phyloP scores from a whole-genome alignment of 30 jellyfish, hydroid and myxozoan species.

The Chrysaora quinquecirrha region DNA sequence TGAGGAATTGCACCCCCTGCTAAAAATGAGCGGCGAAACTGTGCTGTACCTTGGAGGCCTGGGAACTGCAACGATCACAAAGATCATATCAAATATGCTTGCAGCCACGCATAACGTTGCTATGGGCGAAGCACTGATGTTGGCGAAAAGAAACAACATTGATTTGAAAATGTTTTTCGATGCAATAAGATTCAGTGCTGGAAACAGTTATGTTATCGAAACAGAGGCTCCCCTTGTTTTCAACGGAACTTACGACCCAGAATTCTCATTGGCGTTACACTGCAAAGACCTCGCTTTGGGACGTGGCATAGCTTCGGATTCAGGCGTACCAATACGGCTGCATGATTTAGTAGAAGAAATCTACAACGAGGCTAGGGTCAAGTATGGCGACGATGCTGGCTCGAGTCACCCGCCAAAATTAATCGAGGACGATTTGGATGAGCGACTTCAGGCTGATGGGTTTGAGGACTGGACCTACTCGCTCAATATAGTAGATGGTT shows the following conservation, averaged over 20 bases:
- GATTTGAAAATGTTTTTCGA: slow-evolving; percentile 57
- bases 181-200: slow-evolving; percentile 61
- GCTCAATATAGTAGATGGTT: slow-evolving; percentile 35
- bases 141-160: slow-evolving; percentile 58
- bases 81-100: slow-evolving; percentile 60
- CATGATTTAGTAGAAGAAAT: slow-evolving; percentile 59
- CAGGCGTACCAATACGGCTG: slow-evolving; percentile 56
- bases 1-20: slow-evolving; percentile 40
- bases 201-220: slow-evolving; percentile 68
- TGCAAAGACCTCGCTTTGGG: slow-evolving; percentile 72
- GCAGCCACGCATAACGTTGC: slow-evolving; percentile 60
- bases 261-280: slow-evolving; percentile 59
- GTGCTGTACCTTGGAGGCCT: slow-evolving; percentile 69
- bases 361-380: slow-evolving; percentile 48
- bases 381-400: slow-evolving; percentile 58
- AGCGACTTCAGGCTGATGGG: slow-evolving; percentile 39
- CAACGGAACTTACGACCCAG: slow-evolving; percentile 64
- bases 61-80: slow-evolving; percentile 72
- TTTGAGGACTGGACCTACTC: slow-evolving; percentile 72
- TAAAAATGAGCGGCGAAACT: slow-evolving; percentile 50
- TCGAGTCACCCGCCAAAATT: slow-evolving; percentile 67
- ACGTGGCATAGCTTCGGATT: slow-evolving; percentile 49
- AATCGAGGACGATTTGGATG: slow-evolving; percentile 58
- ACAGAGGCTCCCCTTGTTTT: slow-evolving; percentile 69
- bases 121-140: slow-evolving; percentile 67